Base-by-base conservation (phyloP, 2,797 vertebrate genomes). In the Antrozous pallidus region DNA sequence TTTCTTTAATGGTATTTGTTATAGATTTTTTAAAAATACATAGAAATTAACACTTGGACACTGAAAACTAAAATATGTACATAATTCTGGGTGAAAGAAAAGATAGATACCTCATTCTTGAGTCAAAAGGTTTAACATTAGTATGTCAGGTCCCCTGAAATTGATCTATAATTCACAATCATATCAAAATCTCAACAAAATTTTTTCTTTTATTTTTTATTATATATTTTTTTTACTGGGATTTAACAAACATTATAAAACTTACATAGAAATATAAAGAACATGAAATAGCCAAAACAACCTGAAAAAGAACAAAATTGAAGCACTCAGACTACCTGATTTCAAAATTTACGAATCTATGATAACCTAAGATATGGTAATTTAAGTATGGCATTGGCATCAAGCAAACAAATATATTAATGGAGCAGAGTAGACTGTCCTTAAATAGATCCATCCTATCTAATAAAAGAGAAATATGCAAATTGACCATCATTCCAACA, bases 191-290 rank as follows among this genome's bases (percentile, higher is more conserved):
- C 22, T 49, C 33, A 77, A 81, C 6, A 74, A 11, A 11, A 17
- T 61, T 79, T 80, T 92, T 51, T 12, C 17, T 95, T 81, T 83
- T 22, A 3, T 61, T 70, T 80, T 85, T 28, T 22, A 1, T 61
- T 75, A 51, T n/a, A 10, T n/a, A n/a, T 40, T 90, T 93, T 93
- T 38, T 51, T 67, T 20, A 11, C 51, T 82, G 71, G 22, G 36
- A 90, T 61, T 78, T 88, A 38, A 42, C 12, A 92, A 81, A 88
- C 8, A 89, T 38, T 45, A 47, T 84, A 78, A 81, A 93, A 86
- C 36, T 91, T 47, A 78, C 22, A 20, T 51, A 24, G 45, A 51
- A 67, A 79, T 79, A 42, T 16, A 70, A 49, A 74, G 1, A 11
- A 45, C 22, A 70, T 51, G 65, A 4, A 65, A 54, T 49, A 73